Percentiles rank a stretch among this genome's conserved stretches.
Conservation (phyloP, 2,888 invertebrate genomes). For the Lypha dubia region DNA sequence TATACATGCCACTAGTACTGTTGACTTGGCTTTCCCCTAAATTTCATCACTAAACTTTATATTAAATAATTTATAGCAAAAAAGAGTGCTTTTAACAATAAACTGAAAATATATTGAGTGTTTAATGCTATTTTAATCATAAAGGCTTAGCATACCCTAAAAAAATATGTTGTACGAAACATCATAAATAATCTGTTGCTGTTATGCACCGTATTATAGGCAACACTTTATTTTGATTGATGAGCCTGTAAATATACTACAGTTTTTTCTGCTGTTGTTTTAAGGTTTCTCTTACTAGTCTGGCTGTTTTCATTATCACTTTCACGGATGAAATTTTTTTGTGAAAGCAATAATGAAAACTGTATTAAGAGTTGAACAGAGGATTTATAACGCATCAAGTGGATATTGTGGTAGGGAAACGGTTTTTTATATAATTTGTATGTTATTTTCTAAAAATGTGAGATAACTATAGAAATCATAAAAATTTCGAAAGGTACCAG, state of each 20-base stretch:
- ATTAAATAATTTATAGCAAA: constrained; percentile 1
- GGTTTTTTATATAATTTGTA: neutral
- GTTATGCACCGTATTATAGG: neutral
- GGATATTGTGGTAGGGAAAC: neutral
- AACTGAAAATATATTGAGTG: constrained; percentile 33
- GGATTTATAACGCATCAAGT: no score
- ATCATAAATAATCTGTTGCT: constrained; percentile 5
- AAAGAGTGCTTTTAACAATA: neutral
- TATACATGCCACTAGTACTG: neutral
- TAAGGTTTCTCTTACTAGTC: neutral
- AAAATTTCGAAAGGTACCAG: no score
- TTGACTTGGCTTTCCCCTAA: neutral
- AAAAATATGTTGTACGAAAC: constrained; percentile 30
- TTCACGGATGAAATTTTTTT: neutral
- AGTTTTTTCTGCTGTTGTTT: constrained; percentile 29
- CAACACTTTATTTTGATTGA: constrained; percentile 54
- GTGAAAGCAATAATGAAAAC: constrained; percentile 7
- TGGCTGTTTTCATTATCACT: constrained; percentile 17
- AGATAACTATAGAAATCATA: no score
- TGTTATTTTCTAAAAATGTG: no score
- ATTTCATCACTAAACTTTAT: neutral
- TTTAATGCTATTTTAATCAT: constrained; percentile 52
- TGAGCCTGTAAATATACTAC: constrained; percentile 55
- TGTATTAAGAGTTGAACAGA: no score
- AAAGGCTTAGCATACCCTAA: constrained; percentile 30